phyloP scores from a whole-genome alignment of 2,888 invertebrate species.

The Anodontia alba region DNA sequence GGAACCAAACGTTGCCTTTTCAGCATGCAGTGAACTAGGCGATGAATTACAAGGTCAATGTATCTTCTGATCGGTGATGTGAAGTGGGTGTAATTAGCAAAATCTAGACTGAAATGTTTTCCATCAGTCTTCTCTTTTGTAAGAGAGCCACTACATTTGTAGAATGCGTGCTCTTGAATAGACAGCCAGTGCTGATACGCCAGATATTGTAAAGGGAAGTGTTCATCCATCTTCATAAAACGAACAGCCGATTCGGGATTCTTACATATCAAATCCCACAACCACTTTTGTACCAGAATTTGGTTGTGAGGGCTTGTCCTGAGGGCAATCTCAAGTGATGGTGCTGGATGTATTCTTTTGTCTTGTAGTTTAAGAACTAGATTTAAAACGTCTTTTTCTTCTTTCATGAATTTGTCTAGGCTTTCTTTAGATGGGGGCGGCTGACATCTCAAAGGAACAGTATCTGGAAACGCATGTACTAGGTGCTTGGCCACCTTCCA shows the following conservation, averaged over 20 bases:
- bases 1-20: conserved; percentile 34
- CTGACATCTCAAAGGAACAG: conserved; percentile 47
- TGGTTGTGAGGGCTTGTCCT: background rate
- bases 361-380: conserved; percentile 49
- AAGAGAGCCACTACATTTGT: conserved; percentile 48
- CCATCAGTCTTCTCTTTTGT: conserved; percentile 1
- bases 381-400: conserved; percentile 25
- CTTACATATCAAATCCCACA: conserved; percentile 46
- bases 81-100: conserved; percentile 47
- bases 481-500: conserved; percentile 33
- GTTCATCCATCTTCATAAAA: conserved; percentile 53
- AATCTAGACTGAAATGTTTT: conserved; percentile 53
- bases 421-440: conserved; percentile 35
- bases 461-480: conserved; percentile 14
- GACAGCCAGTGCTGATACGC: conserved; percentile 58
- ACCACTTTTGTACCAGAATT: conserved; percentile 23
- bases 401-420: conserved; percentile 33
- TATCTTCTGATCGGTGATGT: conserved; percentile 58
- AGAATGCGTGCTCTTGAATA: conserved; percentile 60
- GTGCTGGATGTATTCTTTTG: conserved; percentile 20
- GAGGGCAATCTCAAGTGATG: conserved; percentile 1
- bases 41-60: conserved; percentile 48
- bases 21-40: conserved; percentile 60
- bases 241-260: conserved; percentile 20
- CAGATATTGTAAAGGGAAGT: conserved; percentile 58